Evolutionary conservation across 2,113 vertebrate genomes (phyloP), one percentile per base, ranked within the genome.

Genomic region (Nansenia antarctica): DNA sequence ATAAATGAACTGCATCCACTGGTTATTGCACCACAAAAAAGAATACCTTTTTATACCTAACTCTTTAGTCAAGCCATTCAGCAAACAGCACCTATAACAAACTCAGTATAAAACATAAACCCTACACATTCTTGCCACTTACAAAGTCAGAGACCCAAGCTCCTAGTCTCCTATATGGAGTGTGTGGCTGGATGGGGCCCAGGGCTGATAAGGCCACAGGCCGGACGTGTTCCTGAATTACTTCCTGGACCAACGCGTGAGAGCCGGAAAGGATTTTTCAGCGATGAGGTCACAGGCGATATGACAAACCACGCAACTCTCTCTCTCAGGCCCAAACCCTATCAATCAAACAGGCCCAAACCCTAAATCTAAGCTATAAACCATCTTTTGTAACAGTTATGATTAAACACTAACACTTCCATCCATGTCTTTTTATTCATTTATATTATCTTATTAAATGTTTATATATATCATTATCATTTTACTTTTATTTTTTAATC

Each of bases 1-100:
- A 94, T 94, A 94, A 94, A 94, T 91, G 65, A 87, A 89, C 22
- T 29, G 85, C 90, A 72, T 93, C 92, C 92, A 83, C 74, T 49
- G 45, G 45, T 22, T 49, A 18, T 49, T 15, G 18, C n/a, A 49
- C 18, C n/a, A 49, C 20, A 42, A 5, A 42, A 42, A 18, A 42
- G 39, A 15, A 42, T 18, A 42, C n/a, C n/a, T n/a, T n/a, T n/a
- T n/a, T n/a, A n/a, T n/a, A n/a, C n/a, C n/a, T n/a, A n/a, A n/a
- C 3, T 3, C 18, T 42, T 42, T 15, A 42, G 14, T 42, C 39
- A 18, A 42, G 39, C 39, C 15, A 1, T 42, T 42, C 39, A 42
- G 39, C 39, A n/a, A n/a, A n/a, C n/a, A 42, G 12, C 3, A 18
- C 39, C 12, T 42, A 5, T 18, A 42, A n/a, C 39, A 42, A 18